Percentiles rank a stretch among this genome's conserved stretches.
These are phyloP conservation scores for Papilio xuthus DNA, from an alignment of 1,140 invertebrate species.

Conservation along the genomic window DNA sequence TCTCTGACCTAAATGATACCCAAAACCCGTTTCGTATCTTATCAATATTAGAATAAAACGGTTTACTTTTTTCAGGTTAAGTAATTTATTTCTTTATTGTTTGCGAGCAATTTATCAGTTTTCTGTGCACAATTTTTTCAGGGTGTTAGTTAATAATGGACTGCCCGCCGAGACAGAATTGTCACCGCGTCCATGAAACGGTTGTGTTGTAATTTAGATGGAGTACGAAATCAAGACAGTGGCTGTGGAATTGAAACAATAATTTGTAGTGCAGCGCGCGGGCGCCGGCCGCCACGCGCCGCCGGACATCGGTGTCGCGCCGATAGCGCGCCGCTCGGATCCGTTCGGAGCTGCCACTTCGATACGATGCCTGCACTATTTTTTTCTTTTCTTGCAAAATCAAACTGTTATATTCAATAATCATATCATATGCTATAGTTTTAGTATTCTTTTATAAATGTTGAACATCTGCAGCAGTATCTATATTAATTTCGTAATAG, in stretches of 20 bases:
- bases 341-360: background rate
- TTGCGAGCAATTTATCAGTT: conserved; percentile 15
- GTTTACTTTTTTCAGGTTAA: conserved; percentile 22
- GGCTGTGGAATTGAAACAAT: conserved; percentile 47
- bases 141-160: conserved; percentile 21
- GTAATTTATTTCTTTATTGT: conserved; percentile 22
- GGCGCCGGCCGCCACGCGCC: conserved; percentile 54
- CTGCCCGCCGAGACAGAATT: conserved; percentile 5
- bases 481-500: too few relatives aligned
- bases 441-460: background rate
- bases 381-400: conserved; percentile 46
- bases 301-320: conserved; percentile 62
- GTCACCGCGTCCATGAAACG: conserved; percentile 29
- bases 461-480: too few relatives aligned
- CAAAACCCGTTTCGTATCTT: conserved; percentile 8
- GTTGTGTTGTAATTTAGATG: conserved; percentile 47
- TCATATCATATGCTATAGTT: background rate
- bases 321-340: conserved; percentile 30
- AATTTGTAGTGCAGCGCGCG: conserved; percentile 52
- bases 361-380: background rate
- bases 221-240: conserved; percentile 57
- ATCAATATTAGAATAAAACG: conserved; percentile 21
- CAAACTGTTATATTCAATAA: conserved; percentile 33
- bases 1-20: conserved; percentile 8
- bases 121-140: conserved; percentile 3